Conservation (phyloP, 2,797 vertebrate genomes). For the Staurois parvus region DNA sequence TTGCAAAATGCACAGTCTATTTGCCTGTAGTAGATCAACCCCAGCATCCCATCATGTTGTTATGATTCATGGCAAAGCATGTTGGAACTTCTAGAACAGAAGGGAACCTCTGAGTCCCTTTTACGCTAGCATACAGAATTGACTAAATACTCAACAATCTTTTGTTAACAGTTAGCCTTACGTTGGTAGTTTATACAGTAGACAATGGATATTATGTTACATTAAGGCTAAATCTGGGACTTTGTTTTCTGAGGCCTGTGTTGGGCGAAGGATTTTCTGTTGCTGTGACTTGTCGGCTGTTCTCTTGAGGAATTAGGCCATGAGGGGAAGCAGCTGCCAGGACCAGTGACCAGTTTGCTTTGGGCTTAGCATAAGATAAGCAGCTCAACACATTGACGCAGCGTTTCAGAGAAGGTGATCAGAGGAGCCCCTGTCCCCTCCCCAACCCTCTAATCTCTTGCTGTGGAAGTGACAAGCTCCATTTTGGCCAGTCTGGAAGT, state of each 20-base stretch:
- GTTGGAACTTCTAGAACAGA: not conserved
- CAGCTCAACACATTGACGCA: conserved; percentile 77
- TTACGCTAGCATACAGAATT: not conserved
- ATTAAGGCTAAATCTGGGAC: not conserved
- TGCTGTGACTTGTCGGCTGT: conserved; percentile 34
- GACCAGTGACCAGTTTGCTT: conserved; percentile 65
- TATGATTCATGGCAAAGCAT: too few species aligned
- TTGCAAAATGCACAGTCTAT: too few species aligned
- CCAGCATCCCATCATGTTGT: too few species aligned
- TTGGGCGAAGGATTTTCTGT: not conserved
- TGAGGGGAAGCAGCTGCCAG: conserved; percentile 71
- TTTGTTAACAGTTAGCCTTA: not conserved
- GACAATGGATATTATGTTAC: not conserved
- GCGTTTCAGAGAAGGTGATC: conserved; percentile 65
- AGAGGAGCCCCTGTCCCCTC: conserved; percentile 67
- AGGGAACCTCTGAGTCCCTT: not conserved
- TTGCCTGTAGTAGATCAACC: too few species aligned
- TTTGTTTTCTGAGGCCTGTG: not conserved
- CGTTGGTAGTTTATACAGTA: not conserved
- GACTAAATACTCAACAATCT: not conserved
- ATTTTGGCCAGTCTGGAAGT: conserved; percentile 64
- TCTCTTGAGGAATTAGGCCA: conserved; percentile 67
- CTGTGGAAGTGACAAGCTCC: conserved; percentile 65
- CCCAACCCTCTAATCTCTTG: conserved; percentile 65
- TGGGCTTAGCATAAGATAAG: conserved; percentile 80